Base-by-base conservation (phyloP, 2,113 vertebrate species). In the Myxocyprinus asiaticus region DNA sequence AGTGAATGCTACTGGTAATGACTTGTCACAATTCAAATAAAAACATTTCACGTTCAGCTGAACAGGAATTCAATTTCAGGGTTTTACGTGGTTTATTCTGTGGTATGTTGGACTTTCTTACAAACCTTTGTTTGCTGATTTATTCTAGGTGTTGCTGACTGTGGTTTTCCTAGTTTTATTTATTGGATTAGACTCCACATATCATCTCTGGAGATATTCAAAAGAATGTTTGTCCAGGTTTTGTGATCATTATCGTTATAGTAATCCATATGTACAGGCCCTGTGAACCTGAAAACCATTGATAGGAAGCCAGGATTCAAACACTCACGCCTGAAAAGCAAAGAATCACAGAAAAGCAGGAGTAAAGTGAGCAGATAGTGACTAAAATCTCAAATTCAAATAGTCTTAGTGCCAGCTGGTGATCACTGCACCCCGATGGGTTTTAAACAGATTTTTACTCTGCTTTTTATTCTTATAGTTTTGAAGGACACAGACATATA, bases 11-110 rank as follows among this genome's bases (percentile, higher is more conserved):
- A 81, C 85, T 82, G 76, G 71, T 87, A 87, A 85, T 72, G 51
- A 87, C 82, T 55, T 83, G 78, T 76, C 76, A 88, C 45, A 87
- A 86, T 85, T 80, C 14, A 79, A 87, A 84, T 14, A 42, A 50
- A 45, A 70, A 66, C 64, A 68, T 66, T 67, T 76, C 61, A 42
- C 12, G 2, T 71, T 67, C 6, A 80, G 15, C 43, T n/a, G 55
- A 67, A 56, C 56, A 58, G 9, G 12, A 71, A 55, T 61, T 80
- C 12, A 42, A 12, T 69, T 47, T 76, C 50, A 55, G 51, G 8
- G 2, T 56, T 15, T 73, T 5, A 9, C 10, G 17, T 7, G 4
- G 17, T 58, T 77, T 68, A 15, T 33, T 33, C 62, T 44, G n/a
- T 5, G 14, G 44, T 4, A 33, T 22, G 7, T 14, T 43, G 47